Conservation (phyloP, 2,113 vertebrate species). For the Pollimyrus isidori region DNA sequence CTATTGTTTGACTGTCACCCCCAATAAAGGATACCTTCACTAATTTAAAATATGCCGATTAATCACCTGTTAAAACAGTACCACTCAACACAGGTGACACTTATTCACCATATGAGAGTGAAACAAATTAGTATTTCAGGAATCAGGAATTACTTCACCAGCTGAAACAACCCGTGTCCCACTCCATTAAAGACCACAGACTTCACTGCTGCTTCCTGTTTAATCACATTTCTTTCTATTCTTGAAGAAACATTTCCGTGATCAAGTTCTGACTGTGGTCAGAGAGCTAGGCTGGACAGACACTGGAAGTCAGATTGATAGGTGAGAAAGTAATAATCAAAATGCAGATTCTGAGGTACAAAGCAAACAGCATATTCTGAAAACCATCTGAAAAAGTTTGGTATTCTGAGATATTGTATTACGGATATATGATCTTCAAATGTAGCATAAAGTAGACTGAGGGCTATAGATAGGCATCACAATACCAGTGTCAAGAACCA, state of each 20-base stretch:
- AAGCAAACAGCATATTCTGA: background rate
- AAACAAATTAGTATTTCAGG: background rate
- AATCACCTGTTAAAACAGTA: background rate
- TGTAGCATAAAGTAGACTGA: background rate
- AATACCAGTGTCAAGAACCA: background rate
- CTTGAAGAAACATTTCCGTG: conserved; percentile 65
- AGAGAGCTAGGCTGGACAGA: conserved; percentile 64
- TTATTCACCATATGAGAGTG: background rate
- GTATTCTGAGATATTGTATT: background rate
- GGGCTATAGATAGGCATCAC: background rate
- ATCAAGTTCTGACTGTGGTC: conserved; percentile 59
- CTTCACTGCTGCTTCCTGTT: conserved; percentile 6
- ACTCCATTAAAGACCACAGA: background rate
- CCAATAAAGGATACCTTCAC: background rate
- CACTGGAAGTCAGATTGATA: conserved; percentile 49
- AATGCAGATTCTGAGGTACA: background rate
- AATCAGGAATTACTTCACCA: background rate
- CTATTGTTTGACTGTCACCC: background rate
- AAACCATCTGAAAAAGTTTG: background rate
- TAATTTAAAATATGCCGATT: background rate
- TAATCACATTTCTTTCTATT: conserved; percentile 19
- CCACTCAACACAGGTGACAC: background rate
- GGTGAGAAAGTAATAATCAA: conserved; percentile 35
- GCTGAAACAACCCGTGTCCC: background rate
- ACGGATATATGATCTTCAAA: background rate